Base-by-base conservation (phyloP, 2,113 vertebrate species). In the Oostethus manadensis region DNA sequence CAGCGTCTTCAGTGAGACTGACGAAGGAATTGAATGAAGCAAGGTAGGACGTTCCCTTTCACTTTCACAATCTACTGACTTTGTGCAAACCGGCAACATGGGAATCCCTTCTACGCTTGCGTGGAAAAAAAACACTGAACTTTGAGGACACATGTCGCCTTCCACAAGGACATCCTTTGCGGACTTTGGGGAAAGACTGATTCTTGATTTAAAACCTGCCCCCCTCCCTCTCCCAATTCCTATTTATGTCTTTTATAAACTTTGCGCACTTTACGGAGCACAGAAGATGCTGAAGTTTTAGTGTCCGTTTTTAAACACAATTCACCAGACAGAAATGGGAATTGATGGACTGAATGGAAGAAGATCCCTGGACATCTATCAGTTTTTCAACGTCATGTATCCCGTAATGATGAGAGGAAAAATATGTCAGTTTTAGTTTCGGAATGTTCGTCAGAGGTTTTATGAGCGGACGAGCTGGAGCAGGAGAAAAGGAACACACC, bases 201-300 rank as follows among this genome's bases (percentile, higher is more conserved):
- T n/a, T 51, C 1, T 75, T 72, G 54, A 68, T 49, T 71, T n/a
- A 62, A 68, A 48, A 62, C 73, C 68, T 38, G 46, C 40, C 63
- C 71, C 70, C 42, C 49, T 35, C 60, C 2, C 62, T 70, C 68
- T 38, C 49, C 44, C 62, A 65, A 67, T 82, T 76, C 78, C 84
- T 83, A 62, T 76, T 79, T 78, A 81, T 83, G 74, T 85, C 73
- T 84, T 88, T 88, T 78, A 79, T 71, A 51, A 61, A 68, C 56
- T 54, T 68, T 56, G 47, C 65, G 61, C 76, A 57, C 61, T 64
- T 78, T 79, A 70, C 61, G 60, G 57, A 82, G 51, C 83, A 83
- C 68, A 7, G 38, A 64, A 29, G 58, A 79, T 26, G 73, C 56
- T 29, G 57, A 71, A 69, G 68, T 84, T 84, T 83, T 81, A 78